Evolutionary conservation across 1,140 invertebrate genomes (phyloP).

Genomic region (Chymomyza costata): DNA sequence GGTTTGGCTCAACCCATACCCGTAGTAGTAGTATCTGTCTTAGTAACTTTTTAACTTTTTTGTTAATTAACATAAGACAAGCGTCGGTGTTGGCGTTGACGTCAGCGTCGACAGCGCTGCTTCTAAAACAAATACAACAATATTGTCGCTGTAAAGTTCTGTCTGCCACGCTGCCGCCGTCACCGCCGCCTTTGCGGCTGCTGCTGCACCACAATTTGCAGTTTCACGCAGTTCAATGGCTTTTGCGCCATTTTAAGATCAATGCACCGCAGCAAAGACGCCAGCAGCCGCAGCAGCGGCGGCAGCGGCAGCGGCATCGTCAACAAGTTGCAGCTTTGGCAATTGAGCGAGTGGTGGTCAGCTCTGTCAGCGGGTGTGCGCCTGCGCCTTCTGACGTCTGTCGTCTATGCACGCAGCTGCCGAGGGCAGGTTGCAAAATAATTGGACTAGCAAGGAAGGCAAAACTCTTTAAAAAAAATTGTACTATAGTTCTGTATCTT

Average conservation of each 20-base stretch:
- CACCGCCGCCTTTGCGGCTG: slow-evolving; percentile 11
- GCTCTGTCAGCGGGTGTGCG: slow-evolving; percentile 21
- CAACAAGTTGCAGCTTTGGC: slow-evolving; percentile 21
- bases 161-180: slow-evolving; percentile 1
- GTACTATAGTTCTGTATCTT: too few relatives aligned
- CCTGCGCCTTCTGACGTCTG: too few relatives aligned
- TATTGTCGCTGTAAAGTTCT: slow-evolving; percentile 19
- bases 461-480: too few relatives aligned
- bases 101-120: too few relatives aligned
- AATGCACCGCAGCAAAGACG: slow-evolving; percentile 55
- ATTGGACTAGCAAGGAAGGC: too few relatives aligned
- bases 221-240: slow-evolving; percentile 66
- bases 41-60: slow-evolving; percentile 1
- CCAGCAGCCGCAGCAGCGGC: too few relatives aligned
- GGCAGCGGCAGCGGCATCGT: too few relatives aligned
- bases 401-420: slow-evolving; percentile 2
- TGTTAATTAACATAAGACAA: slow-evolving; percentile 19
- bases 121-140: not conserved
- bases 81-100: slow-evolving; percentile 11
- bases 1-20: not conserved
- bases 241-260: slow-evolving; percentile 74
- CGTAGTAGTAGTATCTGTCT: not conserved
- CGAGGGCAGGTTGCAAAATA: not conserved
- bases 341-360: slow-evolving; percentile 18
- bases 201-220: slow-evolving; percentile 13